Evolutionary conservation across 2,113 vertebrate species (phyloP).

Genomic region (Podilymbus podiceps): DNA sequence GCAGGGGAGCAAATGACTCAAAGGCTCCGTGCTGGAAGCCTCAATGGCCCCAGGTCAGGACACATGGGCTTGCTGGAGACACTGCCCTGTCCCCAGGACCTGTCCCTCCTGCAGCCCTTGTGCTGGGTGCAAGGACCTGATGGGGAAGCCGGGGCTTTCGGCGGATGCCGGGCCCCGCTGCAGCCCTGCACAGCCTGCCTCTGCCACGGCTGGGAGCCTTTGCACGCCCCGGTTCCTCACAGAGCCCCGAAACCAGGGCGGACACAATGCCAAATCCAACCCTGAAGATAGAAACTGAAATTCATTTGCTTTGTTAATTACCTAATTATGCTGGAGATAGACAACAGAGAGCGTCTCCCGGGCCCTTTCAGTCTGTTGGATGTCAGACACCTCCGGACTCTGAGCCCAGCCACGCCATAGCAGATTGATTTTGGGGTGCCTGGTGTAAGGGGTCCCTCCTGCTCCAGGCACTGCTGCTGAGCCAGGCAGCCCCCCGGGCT

Average conservation of each 20-base stretch:
- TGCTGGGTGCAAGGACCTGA: background rate
- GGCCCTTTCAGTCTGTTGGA: background rate
- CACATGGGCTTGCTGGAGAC: background rate
- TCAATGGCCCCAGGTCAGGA: background rate
- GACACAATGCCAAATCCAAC: background rate
- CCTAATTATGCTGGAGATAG: constrained; percentile 44
- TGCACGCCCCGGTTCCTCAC: background rate
- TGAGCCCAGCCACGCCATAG: background rate
- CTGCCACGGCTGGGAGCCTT: background rate
- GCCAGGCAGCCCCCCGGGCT: background rate
- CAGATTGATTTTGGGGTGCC: background rate
- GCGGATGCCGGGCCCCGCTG: background rate
- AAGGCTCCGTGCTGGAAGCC: background rate
- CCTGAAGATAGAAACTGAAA: constrained; percentile 44
- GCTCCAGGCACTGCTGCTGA: background rate
- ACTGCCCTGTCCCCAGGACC: background rate
- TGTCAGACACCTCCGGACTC: background rate
- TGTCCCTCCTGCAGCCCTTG: background rate
- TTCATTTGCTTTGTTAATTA: constrained; percentile 66
- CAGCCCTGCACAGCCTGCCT: background rate
- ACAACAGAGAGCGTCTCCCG: background rate
- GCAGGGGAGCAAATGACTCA: background rate
- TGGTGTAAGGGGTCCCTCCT: background rate
- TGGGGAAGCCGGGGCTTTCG: background rate
- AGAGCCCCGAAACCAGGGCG: background rate